Evolutionary conservation across 2,113 vertebrate genomes (phyloP).

Genomic region (Andinoacara biseriatus): DNA sequence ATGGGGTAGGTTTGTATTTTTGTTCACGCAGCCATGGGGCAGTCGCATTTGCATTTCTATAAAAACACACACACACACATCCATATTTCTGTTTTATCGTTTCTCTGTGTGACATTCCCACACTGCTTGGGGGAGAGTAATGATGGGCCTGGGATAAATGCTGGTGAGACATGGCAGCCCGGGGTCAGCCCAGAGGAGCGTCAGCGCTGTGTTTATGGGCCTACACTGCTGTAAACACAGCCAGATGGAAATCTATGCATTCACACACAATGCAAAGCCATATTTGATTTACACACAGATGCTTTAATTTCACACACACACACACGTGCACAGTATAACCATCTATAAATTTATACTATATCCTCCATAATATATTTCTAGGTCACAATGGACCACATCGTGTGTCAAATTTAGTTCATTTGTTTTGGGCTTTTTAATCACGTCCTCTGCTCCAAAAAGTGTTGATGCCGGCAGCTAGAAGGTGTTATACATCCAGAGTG

Average conservation of each 20-base stretch:
- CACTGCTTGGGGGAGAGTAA: conserved; percentile 73
- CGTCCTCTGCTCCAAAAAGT: neutral
- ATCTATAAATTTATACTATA: neutral
- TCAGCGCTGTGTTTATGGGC: conserved; percentile 67
- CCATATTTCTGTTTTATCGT: conserved; percentile 77
- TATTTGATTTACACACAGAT: conserved; percentile 48
- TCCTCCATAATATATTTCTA: neutral
- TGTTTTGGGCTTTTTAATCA: too few relatives aligned
- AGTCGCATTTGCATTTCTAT: conserved; percentile 71
- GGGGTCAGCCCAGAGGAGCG: conserved; percentile 71
- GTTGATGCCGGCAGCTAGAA: neutral
- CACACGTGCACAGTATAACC: neutral
- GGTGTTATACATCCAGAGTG: neutral
- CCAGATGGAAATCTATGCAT: conserved; percentile 73
- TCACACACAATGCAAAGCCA: conserved; percentile 45
- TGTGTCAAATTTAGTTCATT: neutral
- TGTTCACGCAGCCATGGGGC: conserved; percentile 32
- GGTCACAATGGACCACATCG: neutral
- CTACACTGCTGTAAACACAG: conserved; percentile 63
- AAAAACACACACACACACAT: conserved; percentile 67
- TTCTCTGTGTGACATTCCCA: conserved; percentile 70
- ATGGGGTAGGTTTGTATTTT: conserved; percentile 69
- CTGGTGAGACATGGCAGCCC: conserved; percentile 73
- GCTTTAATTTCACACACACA: conserved; percentile 50
- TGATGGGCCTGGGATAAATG: conserved; percentile 74